Evolutionary conservation across 2,797 vertebrate species (phyloP), one percentile per base, ranked within the genome.

Genomic region (Coregonus sp.): DNA sequence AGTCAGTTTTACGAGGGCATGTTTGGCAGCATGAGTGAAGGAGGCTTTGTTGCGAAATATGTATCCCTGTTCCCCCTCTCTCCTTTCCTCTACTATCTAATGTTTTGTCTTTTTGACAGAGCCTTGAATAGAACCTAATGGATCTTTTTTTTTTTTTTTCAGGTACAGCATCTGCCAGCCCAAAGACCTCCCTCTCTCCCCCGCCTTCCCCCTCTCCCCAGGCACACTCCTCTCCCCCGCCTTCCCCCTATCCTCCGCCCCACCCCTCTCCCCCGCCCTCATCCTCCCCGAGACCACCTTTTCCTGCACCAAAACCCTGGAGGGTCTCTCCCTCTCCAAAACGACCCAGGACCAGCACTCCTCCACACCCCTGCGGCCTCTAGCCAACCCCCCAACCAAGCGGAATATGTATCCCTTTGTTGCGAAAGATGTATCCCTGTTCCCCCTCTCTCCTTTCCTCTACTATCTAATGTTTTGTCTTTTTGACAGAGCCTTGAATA

Each of bases 271-370:
- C 88, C 80, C 90, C 86, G 82, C 87, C 54, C 85, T 85, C 0
- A 69, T 18, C 0, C 80, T 91, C 40, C 81, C 76, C 0, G 82
- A 89, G 82, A 77, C 91, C 77, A 84, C 56, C 18, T 18, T 59
- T 9, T 59, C 56, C 56, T 59, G 18, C 5, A 5, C 90, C 35
- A 92, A 91, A 81, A 90, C 93, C 16, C 92, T 98, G 85, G 94
- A 95, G 86, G 90, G 86, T 1, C 91, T 98, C 35, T 95, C 93
- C 0, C 77, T 97, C n/a, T 91, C 94, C 0, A 84, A 72, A 65
- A 80, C 84, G 14, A 76, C 78, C 0, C 78, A 77, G 0, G 84
- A 87, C 11, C 94, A 91, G 81, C 88, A 78, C 75, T 80, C 78
- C 0, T 74, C 92, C 16, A 90, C 95, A 61, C 81, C 84, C 0